These are phyloP conservation scores for Apis florea DNA, from an alignment of 1,140 invertebrate species.

Conservation along the genomic window DNA sequence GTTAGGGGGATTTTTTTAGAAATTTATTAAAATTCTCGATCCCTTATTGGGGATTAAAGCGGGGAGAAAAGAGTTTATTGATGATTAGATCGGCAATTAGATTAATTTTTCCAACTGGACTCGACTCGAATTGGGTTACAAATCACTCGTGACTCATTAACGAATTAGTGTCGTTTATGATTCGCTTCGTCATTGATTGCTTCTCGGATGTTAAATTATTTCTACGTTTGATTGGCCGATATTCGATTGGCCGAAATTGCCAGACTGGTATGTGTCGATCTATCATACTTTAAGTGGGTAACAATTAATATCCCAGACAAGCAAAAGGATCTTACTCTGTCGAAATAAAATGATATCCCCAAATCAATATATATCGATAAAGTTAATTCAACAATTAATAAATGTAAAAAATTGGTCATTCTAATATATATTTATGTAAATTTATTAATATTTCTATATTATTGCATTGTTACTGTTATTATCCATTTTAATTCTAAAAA, in stretches of 20 bases:
- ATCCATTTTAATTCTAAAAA: too few species aligned
- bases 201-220: slow-evolving; percentile 35
- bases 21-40: not conserved
- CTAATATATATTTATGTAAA: too few species aligned
- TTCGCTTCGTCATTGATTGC: slow-evolving; percentile 18
- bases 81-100: slow-evolving; percentile 12
- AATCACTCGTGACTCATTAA: slow-evolving; percentile 48
- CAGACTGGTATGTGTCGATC: not conserved
- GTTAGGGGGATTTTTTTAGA: too few species aligned
- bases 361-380: too few species aligned
- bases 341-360: not conserved
- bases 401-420: too few species aligned
- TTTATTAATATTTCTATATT: too few species aligned
- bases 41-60: not conserved
- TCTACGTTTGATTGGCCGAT: not conserved
- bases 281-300: slow-evolving; percentile 41
- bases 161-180: slow-evolving; percentile 41
- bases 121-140: slow-evolving; percentile 23
- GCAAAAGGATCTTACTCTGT: not conserved
- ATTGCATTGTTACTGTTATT: too few species aligned
- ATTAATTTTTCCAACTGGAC: not conserved
- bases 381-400: too few species aligned
- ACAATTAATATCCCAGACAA: slow-evolving; percentile 51
- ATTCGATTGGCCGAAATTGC: slow-evolving; percentile 50
- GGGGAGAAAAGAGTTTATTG: not conserved